A percentile compares a stretch with the other conserved stretches of the same genome.
These are phyloP conservation scores for Shargacucullia verbasci DNA, from an alignment of 2,888 invertebrate species.

Conservation along the genomic window DNA sequence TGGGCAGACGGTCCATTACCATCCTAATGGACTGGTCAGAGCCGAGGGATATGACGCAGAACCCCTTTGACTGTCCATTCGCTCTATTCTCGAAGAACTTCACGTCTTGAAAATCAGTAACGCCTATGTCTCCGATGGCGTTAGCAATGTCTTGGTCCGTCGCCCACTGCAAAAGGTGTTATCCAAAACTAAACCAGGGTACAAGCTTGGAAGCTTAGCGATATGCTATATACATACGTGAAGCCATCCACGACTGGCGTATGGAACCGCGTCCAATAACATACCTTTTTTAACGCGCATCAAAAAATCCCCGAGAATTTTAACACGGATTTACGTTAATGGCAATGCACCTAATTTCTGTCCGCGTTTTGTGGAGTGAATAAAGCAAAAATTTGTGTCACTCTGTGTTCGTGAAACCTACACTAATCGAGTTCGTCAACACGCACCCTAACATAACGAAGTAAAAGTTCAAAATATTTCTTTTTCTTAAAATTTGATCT, in stretches of 20 bases:
- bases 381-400: constrained; percentile 36
- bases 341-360: constrained; percentile 30
- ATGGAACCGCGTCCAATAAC: constrained; percentile 53
- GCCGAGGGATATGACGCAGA: constrained; percentile 98
- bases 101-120: constrained; percentile 98
- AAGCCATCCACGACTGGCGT: constrained; percentile 51
- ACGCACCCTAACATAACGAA: constrained; percentile 26
- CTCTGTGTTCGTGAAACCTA: constrained; percentile 41
- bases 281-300: constrained; percentile 59
- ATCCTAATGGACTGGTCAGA: constrained; percentile 96
- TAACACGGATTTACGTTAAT: constrained; percentile 31
- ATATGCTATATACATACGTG: constrained; percentile 55
- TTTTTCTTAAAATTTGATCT: constrained; percentile 30
- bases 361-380: constrained; percentile 26
- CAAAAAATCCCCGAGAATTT: constrained; percentile 27
- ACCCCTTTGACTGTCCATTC: constrained; percentile 99
- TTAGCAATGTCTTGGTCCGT: constrained; percentile 98
- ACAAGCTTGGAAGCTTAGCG: constrained; percentile 52
- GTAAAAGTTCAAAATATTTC: constrained; percentile 17
- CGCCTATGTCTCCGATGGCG: constrained; percentile 95
- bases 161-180: constrained; percentile 95
- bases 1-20: constrained; percentile 97
- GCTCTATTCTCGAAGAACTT: constrained; percentile 99
- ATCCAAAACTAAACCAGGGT: constrained; percentile 77
- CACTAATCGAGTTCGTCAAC: constrained; percentile 12